Conservation (phyloP, 2,113 vertebrate genomes). For the Platycercus adscitus region DNA sequence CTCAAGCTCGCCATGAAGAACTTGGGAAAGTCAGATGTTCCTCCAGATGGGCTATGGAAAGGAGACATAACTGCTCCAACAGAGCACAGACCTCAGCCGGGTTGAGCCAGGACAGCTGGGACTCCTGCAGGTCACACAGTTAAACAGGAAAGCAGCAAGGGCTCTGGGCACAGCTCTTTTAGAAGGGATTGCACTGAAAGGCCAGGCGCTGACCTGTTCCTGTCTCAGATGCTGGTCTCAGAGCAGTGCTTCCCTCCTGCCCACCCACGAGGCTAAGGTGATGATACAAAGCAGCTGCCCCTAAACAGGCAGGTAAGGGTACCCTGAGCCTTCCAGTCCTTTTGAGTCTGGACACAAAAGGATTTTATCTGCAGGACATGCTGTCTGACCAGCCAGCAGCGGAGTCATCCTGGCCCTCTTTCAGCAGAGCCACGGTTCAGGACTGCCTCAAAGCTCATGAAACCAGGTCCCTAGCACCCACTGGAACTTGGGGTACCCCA, state of each 20-base stretch:
- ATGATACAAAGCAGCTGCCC: neutral
- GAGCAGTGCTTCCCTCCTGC: neutral
- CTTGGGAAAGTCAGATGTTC: constrained; percentile 22
- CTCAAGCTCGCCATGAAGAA: neutral
- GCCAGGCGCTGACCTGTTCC: neutral
- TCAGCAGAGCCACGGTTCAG: neutral
- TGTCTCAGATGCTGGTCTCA: neutral
- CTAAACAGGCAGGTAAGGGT: neutral
- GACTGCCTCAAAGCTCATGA: neutral
- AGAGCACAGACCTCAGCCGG: neutral
- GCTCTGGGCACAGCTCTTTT: neutral
- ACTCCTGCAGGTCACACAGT: neutral
- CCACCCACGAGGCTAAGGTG: neutral
- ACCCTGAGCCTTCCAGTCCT: neutral
- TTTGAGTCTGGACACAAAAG: neutral
- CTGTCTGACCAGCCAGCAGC: neutral
- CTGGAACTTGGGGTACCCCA: neutral
- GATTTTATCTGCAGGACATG: neutral
- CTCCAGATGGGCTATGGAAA: neutral
- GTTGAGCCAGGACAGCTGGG: neutral
- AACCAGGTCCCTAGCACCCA: neutral
- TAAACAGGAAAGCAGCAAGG: neutral
- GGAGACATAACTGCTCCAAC: neutral
- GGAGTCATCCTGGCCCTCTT: neutral
- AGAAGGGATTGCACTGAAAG: neutral